phyloP scores from a whole-genome alignment of 2,113 vertebrate species.

The Pteronura brasiliensis region DNA sequence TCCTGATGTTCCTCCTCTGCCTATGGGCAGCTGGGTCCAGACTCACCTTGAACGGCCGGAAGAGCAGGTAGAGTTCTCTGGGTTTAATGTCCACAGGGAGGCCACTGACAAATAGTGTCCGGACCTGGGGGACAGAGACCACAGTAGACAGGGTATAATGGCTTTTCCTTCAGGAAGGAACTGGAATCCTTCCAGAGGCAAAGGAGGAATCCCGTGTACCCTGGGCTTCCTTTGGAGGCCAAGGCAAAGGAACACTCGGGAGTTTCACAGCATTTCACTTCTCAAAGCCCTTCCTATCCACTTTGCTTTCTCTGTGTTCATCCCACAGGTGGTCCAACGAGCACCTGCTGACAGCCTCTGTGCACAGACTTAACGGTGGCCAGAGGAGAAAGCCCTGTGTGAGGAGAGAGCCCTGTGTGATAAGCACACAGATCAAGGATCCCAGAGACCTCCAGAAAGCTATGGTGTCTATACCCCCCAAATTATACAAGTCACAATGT shows the following conservation, averaged over 20 bases:
- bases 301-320: background rate
- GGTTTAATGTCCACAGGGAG: conserved; percentile 98
- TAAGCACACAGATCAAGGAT: background rate
- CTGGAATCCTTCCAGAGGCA: background rate
- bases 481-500: background rate
- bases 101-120: conserved; percentile 97
- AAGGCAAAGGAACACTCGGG: background rate
- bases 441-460: background rate
- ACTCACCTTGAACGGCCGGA: conserved; percentile 97
- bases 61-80: conserved; percentile 97
- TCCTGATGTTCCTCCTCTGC: background rate
- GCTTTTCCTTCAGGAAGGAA: background rate
- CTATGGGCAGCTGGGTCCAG: background rate
- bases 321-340: background rate
- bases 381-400: no score
- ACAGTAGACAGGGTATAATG: background rate
- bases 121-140: conserved; percentile 83
- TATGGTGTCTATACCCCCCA: background rate
- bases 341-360: background rate
- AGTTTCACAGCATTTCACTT: background rate
- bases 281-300: background rate
- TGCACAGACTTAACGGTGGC: background rate
- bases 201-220: background rate
- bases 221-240: background rate
- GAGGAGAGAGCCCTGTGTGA: background rate